A percentile compares a stretch with the other conserved stretches of the same genome.
These are phyloP conservation scores for Coranthus polyacanthus DNA, from an alignment of 2,797 vertebrate genomes.

Conservation along the genomic window DNA sequence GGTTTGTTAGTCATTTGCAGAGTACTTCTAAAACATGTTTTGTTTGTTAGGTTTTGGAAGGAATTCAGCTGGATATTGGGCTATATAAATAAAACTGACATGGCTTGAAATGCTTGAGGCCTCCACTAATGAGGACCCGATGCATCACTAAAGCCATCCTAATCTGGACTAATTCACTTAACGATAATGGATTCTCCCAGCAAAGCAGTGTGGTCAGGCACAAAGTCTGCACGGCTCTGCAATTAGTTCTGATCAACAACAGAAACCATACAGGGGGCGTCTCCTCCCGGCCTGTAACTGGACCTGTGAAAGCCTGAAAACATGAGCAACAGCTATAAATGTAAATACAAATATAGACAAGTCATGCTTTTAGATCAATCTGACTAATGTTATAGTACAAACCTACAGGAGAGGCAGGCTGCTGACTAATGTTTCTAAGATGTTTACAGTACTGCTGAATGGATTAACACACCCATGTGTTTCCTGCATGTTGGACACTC, in stretches of 20 bases:
- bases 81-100: too few species aligned
- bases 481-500: neutral
- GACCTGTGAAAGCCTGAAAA: neutral
- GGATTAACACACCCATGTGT: neutral
- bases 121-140: neutral
- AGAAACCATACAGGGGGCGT: neutral
- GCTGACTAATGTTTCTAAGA: neutral
- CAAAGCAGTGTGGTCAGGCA: neutral
- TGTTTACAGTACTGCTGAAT: neutral
- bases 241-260: conserved; percentile 17
- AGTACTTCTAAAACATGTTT: too few species aligned
- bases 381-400: neutral
- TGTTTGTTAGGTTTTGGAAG: too few species aligned
- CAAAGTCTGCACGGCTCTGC: conserved; percentile 17
- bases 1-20: too few species aligned
- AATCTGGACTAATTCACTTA: neutral
- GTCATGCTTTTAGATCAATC: neutral
- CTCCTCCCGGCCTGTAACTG: neutral
- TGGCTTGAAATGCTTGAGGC: neutral
- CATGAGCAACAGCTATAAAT: neutral
- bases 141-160: conserved; percentile 4
- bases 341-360: neutral
- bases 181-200: conserved; percentile 10
- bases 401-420: neutral
- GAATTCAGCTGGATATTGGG: too few species aligned